These are phyloP conservation scores for Tenthredo mesomela DNA, from an alignment of 2,888 invertebrate species.

Conservation along the genomic window DNA sequence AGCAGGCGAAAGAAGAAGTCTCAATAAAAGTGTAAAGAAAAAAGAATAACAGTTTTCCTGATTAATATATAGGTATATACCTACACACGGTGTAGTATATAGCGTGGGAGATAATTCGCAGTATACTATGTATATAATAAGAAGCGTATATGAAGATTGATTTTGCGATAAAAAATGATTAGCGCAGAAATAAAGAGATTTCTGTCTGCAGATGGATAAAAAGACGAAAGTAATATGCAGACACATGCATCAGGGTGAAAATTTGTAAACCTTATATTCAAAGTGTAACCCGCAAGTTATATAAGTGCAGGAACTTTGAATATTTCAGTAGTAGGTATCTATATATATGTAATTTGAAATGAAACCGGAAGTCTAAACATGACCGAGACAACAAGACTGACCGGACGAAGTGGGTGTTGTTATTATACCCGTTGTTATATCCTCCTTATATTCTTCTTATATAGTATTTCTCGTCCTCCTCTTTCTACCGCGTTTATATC, in stretches of 20 bases:
- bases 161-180: no score
- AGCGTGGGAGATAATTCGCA: not conserved
- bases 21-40: not conserved
- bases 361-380: slow-evolving; percentile 44
- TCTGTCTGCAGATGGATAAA: no score
- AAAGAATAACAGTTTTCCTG: not conserved
- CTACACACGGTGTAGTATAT: not conserved
- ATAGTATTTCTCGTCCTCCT: not conserved
- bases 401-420: slow-evolving; percentile 49
- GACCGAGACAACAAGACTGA: slow-evolving; percentile 20
- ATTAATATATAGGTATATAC: not conserved
- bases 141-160: no score
- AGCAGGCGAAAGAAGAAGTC: slow-evolving; percentile 1
- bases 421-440: slow-evolving; percentile 40
- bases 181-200: no score
- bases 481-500: not conserved
- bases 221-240: no score
- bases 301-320: slow-evolving; percentile 1
- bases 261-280: not conserved
- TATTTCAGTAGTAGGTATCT: not conserved
- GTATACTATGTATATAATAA: no score
- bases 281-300: not conserved
- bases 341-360: not conserved
- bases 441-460: slow-evolving; percentile 34
- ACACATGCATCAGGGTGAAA: no score